A percentile compares a stretch with the other conserved stretches of the same genome.
Conservation (phyloP, 2,113 vertebrate genomes). For the Phoenicopterus ruber region DNA sequence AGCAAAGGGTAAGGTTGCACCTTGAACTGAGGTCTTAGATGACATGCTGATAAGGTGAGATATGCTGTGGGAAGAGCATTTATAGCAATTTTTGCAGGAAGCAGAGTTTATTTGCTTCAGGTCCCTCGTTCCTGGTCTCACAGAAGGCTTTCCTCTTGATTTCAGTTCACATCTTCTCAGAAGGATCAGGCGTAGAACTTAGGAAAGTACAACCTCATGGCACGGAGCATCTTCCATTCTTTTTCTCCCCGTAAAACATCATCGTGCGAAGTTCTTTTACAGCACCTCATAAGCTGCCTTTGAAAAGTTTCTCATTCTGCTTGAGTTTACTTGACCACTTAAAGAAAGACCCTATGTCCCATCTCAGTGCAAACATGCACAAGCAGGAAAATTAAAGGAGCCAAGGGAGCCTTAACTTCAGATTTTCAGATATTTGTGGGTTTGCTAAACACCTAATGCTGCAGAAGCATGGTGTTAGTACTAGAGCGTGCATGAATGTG, state of each 20-base stretch:
- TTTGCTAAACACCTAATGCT: background rate
- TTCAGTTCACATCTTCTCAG: background rate
- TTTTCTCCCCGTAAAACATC: background rate
- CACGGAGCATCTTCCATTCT: background rate
- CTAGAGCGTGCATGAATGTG: background rate
- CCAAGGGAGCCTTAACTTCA: slow-evolving; percentile 10
- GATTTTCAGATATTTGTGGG: slow-evolving; percentile 1
- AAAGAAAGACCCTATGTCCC: background rate
- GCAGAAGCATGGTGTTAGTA: background rate
- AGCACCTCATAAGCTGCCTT: background rate
- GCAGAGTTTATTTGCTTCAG: background rate
- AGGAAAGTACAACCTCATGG: rapidly evolving
- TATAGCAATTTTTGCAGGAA: background rate
- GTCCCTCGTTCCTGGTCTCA: background rate
- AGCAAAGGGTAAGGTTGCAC: background rate
- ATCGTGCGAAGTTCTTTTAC: background rate
- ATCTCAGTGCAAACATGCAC: background rate
- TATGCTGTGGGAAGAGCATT: background rate
- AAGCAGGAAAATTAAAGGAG: background rate
- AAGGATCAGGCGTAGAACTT: background rate
- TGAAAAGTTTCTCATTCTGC: background rate
- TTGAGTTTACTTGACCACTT: background rate
- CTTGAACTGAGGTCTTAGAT: background rate
- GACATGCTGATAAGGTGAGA: background rate
- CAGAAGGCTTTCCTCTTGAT: background rate